Conservation (phyloP, 2,888 invertebrate genomes). For the Hemaris fuciformis region DNA sequence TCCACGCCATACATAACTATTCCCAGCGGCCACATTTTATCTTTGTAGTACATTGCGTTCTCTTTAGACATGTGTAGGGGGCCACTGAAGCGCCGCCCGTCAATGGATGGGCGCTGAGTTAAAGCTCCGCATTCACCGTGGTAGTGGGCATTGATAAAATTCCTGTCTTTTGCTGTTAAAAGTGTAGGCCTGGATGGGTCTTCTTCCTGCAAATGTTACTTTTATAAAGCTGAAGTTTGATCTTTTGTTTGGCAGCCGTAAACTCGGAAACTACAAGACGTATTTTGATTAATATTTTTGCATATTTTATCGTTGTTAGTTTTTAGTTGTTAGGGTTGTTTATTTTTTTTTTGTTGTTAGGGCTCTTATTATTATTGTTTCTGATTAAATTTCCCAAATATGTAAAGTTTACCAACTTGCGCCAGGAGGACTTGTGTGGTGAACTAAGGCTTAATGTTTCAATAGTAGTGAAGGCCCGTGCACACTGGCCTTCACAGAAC, state of each 20-base stretch:
- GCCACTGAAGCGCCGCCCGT: slow-evolving; percentile 13
- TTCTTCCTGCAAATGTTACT: slow-evolving; percentile 28
- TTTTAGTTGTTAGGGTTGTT: no score
- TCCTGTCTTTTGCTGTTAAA: slow-evolving; percentile 43
- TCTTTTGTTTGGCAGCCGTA: not conserved
- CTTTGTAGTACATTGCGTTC: slow-evolving; percentile 42
- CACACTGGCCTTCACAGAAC: no score
- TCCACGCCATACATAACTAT: slow-evolving; percentile 55
- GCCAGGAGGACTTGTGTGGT: no score
- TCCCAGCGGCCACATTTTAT: slow-evolving; percentile 59
- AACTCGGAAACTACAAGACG: not conserved
- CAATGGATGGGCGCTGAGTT: slow-evolving; percentile 17
- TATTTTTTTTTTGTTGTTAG: no score
- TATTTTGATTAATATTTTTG: not conserved
- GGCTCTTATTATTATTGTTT: no score
- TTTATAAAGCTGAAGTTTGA: no score
- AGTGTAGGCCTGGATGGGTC: slow-evolving; percentile 26
- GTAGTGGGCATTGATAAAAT: slow-evolving; percentile 60
- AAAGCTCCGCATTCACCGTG: slow-evolving; percentile 47
- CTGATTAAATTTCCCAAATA: no score
- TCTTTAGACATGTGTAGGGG: slow-evolving; percentile 24
- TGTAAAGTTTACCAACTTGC: no score
- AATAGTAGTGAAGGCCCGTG: no score
- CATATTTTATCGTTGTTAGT: no score
- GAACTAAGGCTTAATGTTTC: no score